Evolutionary conservation across 2,113 vertebrate species (phyloP).

Genomic region (Opisthocomus hoazin): DNA sequence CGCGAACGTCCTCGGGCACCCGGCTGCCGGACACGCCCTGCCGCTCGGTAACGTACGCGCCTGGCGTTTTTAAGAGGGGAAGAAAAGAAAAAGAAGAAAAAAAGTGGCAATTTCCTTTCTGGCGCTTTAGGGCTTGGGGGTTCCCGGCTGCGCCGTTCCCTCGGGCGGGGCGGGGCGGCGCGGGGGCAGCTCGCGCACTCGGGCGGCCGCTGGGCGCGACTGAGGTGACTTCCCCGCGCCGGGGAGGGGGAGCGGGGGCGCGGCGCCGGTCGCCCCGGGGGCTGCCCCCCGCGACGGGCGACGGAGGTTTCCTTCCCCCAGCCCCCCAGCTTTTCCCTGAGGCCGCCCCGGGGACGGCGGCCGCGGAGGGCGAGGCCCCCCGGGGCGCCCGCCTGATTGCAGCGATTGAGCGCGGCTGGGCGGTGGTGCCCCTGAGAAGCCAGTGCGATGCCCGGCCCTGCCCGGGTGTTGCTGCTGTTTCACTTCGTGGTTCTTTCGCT

Average conservation of each 20-base stretch:
- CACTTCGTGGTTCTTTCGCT: not conserved
- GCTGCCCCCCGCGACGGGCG: fast-evolving
- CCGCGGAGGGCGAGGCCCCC: not conserved
- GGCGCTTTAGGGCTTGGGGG: fast-evolving
- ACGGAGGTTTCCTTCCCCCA: fast-evolving
- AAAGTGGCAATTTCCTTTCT: not conserved
- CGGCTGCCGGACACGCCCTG: not conserved
- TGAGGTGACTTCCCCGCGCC: not conserved
- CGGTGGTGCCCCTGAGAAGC: not conserved
- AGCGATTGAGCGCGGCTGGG: not conserved
- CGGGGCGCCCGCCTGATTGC: not conserved
- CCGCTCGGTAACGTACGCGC: not conserved
- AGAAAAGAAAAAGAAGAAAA: fast-evolving
- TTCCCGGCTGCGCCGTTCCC: not conserved
- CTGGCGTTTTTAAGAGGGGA: not conserved
- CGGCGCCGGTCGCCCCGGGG: too few relatives aligned
- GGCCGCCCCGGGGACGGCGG: too few relatives aligned
- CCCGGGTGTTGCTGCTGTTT: not conserved
- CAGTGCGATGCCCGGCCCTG: not conserved
- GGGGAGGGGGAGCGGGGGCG: not conserved
- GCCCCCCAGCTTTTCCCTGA: too few relatives aligned
- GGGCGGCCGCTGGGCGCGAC: not conserved
- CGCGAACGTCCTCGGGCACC: not conserved
- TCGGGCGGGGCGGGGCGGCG: too few relatives aligned
- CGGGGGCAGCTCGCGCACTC: not conserved